Evolutionary conservation across 2,888 invertebrate species (phyloP).

Genomic region (Luffia ferchaultella): DNA sequence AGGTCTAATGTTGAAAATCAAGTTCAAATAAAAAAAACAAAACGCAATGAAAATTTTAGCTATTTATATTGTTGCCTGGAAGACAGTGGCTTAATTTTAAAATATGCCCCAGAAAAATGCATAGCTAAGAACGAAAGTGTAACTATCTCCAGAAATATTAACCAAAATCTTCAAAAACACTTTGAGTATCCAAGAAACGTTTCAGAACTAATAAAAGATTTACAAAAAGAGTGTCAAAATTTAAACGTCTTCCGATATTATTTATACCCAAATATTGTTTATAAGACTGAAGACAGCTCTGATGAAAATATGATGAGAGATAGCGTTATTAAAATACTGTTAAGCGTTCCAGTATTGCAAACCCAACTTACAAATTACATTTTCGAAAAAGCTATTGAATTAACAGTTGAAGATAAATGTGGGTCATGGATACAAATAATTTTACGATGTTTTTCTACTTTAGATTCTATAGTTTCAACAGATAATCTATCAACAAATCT

Average conservation of each 20-base stretch:
- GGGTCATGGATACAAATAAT: conserved; percentile 67
- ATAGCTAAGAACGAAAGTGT: conserved; percentile 43
- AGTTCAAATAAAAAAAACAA: conserved; percentile 30
- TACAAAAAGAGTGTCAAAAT: conserved; percentile 39
- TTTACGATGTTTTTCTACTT: conserved; percentile 71
- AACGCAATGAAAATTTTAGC: conserved; percentile 17
- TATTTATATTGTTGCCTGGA: conserved; percentile 32
- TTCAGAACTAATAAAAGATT: conserved; percentile 56
- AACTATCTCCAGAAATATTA: conserved; percentile 52
- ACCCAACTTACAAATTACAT: conserved; percentile 66
- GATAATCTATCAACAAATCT: conserved; percentile 69
- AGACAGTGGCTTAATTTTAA: conserved; percentile 38
- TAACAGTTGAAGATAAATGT: conserved; percentile 56
- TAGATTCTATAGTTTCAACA: conserved; percentile 68
- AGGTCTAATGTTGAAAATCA: conserved; percentile 12
- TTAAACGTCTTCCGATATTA: conserved; percentile 31
- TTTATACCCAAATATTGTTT: conserved; percentile 44
- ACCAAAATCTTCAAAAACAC: conserved; percentile 40
- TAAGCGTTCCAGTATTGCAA: conserved; percentile 70
- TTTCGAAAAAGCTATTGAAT: conserved; percentile 67
- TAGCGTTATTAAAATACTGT: conserved; percentile 69
- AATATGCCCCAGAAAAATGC: conserved; percentile 38
- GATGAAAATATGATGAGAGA: conserved; percentile 49
- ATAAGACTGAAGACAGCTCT: conserved; percentile 26
- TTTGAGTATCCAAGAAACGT: conserved; percentile 63